Evolutionary conservation across 2,888 invertebrate species (phyloP), one percentile per base, ranked within the genome.

Genomic region (Drosophila leonis): DNA sequence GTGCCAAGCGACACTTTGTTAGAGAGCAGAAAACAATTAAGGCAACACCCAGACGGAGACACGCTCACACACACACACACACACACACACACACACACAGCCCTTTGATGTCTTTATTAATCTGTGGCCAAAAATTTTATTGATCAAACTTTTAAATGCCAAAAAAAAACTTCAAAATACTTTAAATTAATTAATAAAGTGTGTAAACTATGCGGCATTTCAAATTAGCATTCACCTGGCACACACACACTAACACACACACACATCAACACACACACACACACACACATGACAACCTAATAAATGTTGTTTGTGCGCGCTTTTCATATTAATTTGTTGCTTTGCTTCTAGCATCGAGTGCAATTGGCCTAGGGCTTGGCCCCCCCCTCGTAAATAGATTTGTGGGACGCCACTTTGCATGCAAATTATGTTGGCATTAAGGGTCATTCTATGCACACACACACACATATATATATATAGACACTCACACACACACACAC

Each of bases 91-190:
- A 24, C 24, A 24, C 24, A 24, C 24, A 31, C 7, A 49, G 13
- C 41, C 39, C 1, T 56, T 70, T 65, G 57, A 63, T 52, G n/a
- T 62, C 24, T 33, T 88, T 80, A 83, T 84, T 85, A 88, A 88
- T 88, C 61, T 55, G 10, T 48, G 57, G 57, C 63, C 59, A 65
- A 66, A 66, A 76, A 82, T 77, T 74, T 75, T 91, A 91, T 91
- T 83, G 91, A 91, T 91, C 91, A 91, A 91, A 91, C 91, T 90
- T 87, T 80, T 70, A 63, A 86, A 83, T 88, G 68, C 49, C 65
- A 78, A 37, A 77, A 78, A 37, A 74, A 65, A 44, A 73, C 65
- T 66, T 82, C 35, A 76, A 44, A 24, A 24, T 44, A 44, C 44
- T 44, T 44, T 24, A 24, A 44, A 86, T 90, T 85, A 85, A 85